Conservation (phyloP, 1,140 invertebrate species). For the Drosophila arawakana region DNA sequence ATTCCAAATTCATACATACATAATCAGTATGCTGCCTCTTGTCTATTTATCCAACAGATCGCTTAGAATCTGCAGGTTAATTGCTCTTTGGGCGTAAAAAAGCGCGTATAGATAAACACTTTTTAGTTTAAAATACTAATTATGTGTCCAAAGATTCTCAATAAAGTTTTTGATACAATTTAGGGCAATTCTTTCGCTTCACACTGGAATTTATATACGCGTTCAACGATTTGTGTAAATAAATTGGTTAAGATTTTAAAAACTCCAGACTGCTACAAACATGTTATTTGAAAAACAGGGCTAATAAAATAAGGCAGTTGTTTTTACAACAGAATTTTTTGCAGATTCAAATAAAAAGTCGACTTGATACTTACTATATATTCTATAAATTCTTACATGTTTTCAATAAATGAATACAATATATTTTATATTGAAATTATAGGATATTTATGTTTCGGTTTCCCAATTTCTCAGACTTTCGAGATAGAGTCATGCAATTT, state of each 20-base stretch:
- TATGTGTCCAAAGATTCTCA: not conserved
- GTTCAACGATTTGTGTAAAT: too few species aligned
- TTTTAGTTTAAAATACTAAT: conserved; percentile 1
- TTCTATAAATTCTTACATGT: too few species aligned
- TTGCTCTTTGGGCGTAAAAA: conserved; percentile 6
- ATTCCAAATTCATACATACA: conserved; percentile 39
- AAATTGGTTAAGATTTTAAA: too few species aligned
- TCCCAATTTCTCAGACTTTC: not conserved
- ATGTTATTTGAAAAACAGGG: too few species aligned
- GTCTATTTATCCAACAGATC: conserved; percentile 18
- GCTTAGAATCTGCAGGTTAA: conserved; percentile 22
- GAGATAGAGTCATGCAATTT: conserved; percentile 64
- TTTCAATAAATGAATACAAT: not conserved
- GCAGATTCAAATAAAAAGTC: too few species aligned
- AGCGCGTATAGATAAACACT: not conserved
- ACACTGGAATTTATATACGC: too few species aligned
- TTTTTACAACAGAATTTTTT: too few species aligned
- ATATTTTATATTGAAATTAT: not conserved
- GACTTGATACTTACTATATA: too few species aligned
- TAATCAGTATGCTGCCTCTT: conserved; percentile 1
- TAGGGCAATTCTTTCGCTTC: too few species aligned
- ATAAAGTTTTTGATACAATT: too few species aligned
- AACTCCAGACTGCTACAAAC: too few species aligned
- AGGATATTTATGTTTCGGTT: conserved; percentile 25
- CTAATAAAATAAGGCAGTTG: too few species aligned